Conservation (phyloP, 2,888 invertebrate genomes). For the Megamerina dolium region DNA sequence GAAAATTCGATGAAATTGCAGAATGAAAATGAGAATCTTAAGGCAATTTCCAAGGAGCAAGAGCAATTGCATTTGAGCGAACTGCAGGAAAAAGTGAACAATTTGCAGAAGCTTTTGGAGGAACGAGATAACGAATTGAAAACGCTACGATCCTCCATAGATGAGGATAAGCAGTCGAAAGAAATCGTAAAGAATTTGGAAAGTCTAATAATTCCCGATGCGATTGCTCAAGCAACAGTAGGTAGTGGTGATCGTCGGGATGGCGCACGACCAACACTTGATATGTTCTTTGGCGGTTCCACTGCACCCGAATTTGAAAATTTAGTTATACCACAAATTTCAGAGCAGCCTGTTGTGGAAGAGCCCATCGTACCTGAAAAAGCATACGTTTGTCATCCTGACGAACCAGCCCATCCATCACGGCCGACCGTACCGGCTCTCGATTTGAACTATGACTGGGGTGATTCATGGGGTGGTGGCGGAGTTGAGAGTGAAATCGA, state of each 20-base stretch:
- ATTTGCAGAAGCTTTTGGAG: slow-evolving; percentile 13
- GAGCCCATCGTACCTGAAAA: slow-evolving; percentile 53
- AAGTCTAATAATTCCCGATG: slow-evolving; percentile 23
- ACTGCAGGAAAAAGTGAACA: slow-evolving; percentile 13
- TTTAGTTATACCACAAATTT: slow-evolving; percentile 22
- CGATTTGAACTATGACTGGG: slow-evolving; percentile 40
- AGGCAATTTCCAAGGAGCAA: slow-evolving; percentile 1
- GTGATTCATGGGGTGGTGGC: slow-evolving; percentile 57
- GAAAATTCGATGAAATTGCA: not conserved
- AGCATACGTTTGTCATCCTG: slow-evolving; percentile 53
- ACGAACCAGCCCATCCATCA: slow-evolving; percentile 11
- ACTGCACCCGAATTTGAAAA: slow-evolving; percentile 24
- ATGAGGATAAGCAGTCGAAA: slow-evolving; percentile 23
- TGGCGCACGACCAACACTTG: slow-evolving; percentile 31
- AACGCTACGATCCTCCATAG: slow-evolving; percentile 9
- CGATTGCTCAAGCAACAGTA: slow-evolving; percentile 14
- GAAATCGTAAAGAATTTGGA: slow-evolving; percentile 28
- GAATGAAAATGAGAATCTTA: not conserved
- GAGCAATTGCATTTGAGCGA: slow-evolving; percentile 6
- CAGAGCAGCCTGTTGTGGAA: slow-evolving; percentile 38
- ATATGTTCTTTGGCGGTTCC: slow-evolving; percentile 40
- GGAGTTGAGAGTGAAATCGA: slow-evolving; percentile 53
- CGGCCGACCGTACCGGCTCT: slow-evolving; percentile 11
- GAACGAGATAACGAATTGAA: slow-evolving; percentile 16
- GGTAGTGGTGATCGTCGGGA: slow-evolving; percentile 5